Percentiles rank a stretch among this genome's conserved stretches.
Evolutionary conservation across 2,888 invertebrate genomes (phyloP).

Genomic region (Brassicogethes aeneus): DNA sequence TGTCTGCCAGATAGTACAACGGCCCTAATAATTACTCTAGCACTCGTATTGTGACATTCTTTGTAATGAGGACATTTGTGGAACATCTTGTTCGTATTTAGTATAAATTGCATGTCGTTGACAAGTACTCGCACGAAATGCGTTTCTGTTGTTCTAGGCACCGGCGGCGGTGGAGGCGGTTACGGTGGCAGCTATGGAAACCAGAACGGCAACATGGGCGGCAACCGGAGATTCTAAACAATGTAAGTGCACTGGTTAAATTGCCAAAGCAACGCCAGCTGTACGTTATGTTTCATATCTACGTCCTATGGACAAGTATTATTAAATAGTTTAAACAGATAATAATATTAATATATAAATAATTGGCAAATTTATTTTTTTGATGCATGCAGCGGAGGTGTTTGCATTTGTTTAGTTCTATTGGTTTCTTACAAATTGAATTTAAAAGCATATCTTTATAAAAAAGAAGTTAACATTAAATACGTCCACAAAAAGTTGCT

Average conservation of each 20-base stretch:
- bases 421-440: conserved; percentile 1
- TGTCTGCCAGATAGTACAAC: too few relatives aligned
- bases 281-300: conserved; percentile 18
- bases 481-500: neutral
- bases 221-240: conserved; percentile 34
- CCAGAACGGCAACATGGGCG: conserved; percentile 39
- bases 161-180: conserved; percentile 37
- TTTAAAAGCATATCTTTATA: neutral
- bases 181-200: conserved; percentile 41
- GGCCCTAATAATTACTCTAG: too few relatives aligned
- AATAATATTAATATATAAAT: neutral
- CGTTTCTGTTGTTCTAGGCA: conserved; percentile 18
- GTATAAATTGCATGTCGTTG: too few relatives aligned
- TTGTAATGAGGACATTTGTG: too few relatives aligned
- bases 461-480: neutral
- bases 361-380: neutral
- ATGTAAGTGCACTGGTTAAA: conserved; percentile 31
- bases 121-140: neutral
- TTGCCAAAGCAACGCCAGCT: conserved; percentile 19
- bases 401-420: neutral
- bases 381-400: neutral
- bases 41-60: too few relatives aligned
- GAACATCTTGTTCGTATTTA: too few relatives aligned
- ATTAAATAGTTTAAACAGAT: neutral
- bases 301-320: conserved; percentile 3